Evolutionary conservation across 1,140 invertebrate genomes (phyloP), one percentile per base, ranked within the genome.

Genomic region (Idris sp.): DNA sequence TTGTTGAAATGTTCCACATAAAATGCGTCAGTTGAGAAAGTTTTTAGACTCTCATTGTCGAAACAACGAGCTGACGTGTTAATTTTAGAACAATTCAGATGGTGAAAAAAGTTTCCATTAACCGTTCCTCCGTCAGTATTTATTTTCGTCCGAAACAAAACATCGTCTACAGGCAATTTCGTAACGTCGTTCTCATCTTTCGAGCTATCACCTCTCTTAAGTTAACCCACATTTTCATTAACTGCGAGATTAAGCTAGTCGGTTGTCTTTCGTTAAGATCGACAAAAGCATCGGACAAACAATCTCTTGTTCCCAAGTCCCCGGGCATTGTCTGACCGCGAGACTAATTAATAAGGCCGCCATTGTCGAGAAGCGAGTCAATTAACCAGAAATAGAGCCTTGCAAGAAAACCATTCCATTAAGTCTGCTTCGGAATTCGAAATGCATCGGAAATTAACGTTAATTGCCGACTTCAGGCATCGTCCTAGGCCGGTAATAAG

Each of bases 401-500:
- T n/a, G 19, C 0, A 11, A 6, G 30, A n/a, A 58, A 58, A 28
- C 33, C 10, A n/a, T 40, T 35, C 15, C 36, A 25, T 36, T 18
- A 44, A 48, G 31, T 5, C 9, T 51, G 58, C 8, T 11, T 16
- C 30, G 31, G 18, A 46, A 43, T 67, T 30, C 26, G 41, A 51
- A 62, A 53, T 49, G 31, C 18, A 58, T 72, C 76, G 79, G 79
- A 81, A 81, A 81, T 81, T 74, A 59, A 41, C 53, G 44, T 71
- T 64, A 64, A 74, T 73, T 61, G 36, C 31, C 26, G 26, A 5
- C 38, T 44, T n/a, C 54, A 71, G 44, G 65, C 59, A 46, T 53
- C 43, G 41, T 31, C 40, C n/a, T n/a, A n/a, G 31, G n/a, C n/a
- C 33, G 11, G 53, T 51, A 75, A 69, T 75, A 72, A 44, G 68